phyloP scores from a whole-genome alignment of 2,888 invertebrate species.

The Conchocele bisecta region DNA sequence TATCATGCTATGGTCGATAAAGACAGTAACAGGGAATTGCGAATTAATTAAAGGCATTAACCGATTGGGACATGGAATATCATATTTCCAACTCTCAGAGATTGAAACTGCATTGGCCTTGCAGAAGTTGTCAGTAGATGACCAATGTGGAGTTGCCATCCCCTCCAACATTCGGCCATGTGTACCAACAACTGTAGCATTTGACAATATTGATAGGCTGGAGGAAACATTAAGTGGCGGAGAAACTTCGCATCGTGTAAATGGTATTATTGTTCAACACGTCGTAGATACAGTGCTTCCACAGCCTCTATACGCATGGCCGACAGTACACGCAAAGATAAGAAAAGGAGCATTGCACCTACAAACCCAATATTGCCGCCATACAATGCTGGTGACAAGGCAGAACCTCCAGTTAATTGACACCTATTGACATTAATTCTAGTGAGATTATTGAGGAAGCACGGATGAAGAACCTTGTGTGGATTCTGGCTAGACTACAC shows the following conservation, averaged over 20 bases:
- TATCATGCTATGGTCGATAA: neutral
- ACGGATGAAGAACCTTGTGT: neutral
- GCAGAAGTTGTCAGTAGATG: slow-evolving; percentile 30
- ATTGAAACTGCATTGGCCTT: slow-evolving; percentile 49
- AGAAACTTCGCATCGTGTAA: slow-evolving; percentile 58
- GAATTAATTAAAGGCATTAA: slow-evolving; percentile 36
- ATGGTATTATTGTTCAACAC: slow-evolving; percentile 58
- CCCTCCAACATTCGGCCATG: slow-evolving; percentile 25
- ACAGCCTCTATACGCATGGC: no score
- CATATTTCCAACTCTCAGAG: slow-evolving; percentile 26
- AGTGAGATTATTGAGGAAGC: neutral
- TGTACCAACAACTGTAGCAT: neutral
- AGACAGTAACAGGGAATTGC: neutral
- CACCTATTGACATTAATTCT: no score
- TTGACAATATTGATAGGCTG: slow-evolving; percentile 56
- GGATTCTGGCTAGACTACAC: neutral
- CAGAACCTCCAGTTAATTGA: no score
- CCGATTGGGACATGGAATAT: slow-evolving; percentile 36
- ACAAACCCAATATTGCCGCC: no score
- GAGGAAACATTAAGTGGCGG: slow-evolving; percentile 52
- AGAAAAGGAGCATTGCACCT: no score
- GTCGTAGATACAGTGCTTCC: neutral
- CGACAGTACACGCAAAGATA: no score
- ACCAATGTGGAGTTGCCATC: slow-evolving; percentile 5
- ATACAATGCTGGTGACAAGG: no score